Conservation (phyloP, 2,113 vertebrate genomes). For the Vidua chalybeata region DNA sequence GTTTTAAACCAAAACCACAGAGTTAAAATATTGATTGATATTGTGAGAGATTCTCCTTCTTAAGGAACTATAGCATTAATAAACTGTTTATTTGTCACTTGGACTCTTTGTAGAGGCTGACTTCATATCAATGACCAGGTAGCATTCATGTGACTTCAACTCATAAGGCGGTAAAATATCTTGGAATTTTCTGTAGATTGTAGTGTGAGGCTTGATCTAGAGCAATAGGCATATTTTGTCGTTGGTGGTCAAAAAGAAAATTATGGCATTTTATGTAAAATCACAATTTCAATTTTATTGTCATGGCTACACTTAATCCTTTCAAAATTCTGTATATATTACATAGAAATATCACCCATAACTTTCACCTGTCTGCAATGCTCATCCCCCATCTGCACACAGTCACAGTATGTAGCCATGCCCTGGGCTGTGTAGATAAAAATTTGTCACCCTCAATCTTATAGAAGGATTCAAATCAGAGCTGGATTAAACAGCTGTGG, state of each 20-base stretch:
- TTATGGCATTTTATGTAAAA: not conserved
- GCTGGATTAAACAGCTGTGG: not conserved
- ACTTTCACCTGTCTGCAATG: not conserved
- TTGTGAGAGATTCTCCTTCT: not conserved
- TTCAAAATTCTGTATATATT: not conserved
- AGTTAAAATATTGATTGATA: not conserved
- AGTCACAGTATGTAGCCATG: accelerated
- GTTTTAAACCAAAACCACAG: not conserved
- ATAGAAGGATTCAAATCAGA: not conserved
- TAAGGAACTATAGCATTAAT: not conserved
- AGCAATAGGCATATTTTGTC: not conserved
- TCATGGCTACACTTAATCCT: not conserved
- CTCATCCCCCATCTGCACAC: not conserved
- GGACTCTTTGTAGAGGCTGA: not conserved
- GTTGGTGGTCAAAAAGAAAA: not conserved
- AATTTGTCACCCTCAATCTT: accelerated
- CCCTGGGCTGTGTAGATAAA: not conserved
- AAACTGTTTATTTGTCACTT: not conserved
- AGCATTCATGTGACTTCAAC: not conserved
- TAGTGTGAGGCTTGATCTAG: no score
- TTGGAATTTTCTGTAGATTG: not conserved
- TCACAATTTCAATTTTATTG: not conserved
- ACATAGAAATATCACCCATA: not conserved
- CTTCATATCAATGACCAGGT: not conserved
- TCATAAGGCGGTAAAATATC: not conserved